Evolutionary conservation across 2,113 vertebrate species (phyloP).

Genomic region (Poeciliopsis turrubarensis): DNA sequence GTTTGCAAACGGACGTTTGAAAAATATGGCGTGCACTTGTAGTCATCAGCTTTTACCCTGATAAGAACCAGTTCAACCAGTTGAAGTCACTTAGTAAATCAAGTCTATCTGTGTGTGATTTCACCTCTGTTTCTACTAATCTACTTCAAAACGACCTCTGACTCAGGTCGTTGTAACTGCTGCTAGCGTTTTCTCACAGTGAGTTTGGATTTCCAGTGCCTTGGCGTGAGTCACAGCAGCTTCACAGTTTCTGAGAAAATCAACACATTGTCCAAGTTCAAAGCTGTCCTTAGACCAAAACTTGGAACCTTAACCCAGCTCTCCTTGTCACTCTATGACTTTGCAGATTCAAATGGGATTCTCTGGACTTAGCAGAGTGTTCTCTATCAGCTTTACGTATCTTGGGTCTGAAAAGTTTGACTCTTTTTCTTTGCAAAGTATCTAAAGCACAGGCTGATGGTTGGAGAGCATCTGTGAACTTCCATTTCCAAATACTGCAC

Average conservation of each 20-base stretch:
- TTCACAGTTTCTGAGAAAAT: slow-evolving; percentile 18
- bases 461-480: too few relatives aligned
- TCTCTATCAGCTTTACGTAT: too few relatives aligned
- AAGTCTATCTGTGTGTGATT: too few relatives aligned
- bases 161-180: too few relatives aligned
- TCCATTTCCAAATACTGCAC: too few relatives aligned
- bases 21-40: neutral
- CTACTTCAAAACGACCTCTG: too few relatives aligned
- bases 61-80: neutral
- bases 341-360: neutral
- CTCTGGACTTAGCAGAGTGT: too few relatives aligned
- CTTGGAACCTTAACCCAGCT: neutral
- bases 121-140: too few relatives aligned
- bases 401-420: too few relatives aligned
- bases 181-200: slow-evolving; percentile 6
- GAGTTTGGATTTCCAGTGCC: neutral
- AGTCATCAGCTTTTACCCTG: neutral
- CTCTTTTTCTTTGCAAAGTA: too few relatives aligned
- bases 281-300: slow-evolving; percentile 7
- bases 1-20: neutral
- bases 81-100: neutral
- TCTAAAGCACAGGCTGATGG: too few relatives aligned
- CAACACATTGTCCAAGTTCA: slow-evolving; percentile 17
- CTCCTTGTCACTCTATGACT: slow-evolving; percentile 12
- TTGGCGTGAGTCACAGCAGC: slow-evolving; percentile 13